Base-by-base conservation (phyloP, 2,797 vertebrate species). In the Cottoperca gobio region DNA sequence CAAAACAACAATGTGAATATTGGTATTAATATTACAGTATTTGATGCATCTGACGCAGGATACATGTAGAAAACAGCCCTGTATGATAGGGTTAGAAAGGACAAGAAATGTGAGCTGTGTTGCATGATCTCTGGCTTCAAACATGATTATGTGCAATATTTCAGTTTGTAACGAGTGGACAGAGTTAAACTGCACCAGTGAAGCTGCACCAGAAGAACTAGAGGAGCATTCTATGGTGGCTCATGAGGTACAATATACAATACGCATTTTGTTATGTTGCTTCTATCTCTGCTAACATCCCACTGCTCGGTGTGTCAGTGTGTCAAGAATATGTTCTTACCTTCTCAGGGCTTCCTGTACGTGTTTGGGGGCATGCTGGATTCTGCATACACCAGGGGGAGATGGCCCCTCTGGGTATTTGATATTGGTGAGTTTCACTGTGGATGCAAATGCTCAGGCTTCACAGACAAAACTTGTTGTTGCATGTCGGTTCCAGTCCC, bases 151-250 rank as follows among this genome's bases (percentile, higher is more conserved):
- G 45, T 59, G 17, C 2, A 1, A 19, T 61, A 1, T 70, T 89
- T 40, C 50, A 97, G 96, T 71, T 23, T 81, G 83, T 78, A 93
- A 96, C 9, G 92, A 95, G 67, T 97, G 97, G 97, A 94, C 91
- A 0, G 85, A 93, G 86, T 69, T 97, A 83, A 92, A 89, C 72
- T 94, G 91, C 86, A 70, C 49, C 2, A 76, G 93, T 49, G 86
- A 93, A 40, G 89, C 91, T 35, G 94, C 94, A 55, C 97, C 96
- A 55, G 96, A 96, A 67, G 95, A 96, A 77, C 78, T 97, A 52
- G 96, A 97, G 87, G 95, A 95, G 72, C 96, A 97, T 81, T 94
- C 96, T 60, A 94, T 97, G 94, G 95, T 97, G 86, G 93, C 93
- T 73, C 86, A 96, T 78, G 75, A 97, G 95, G 97, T 97, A 84